Base-by-base conservation (phyloP, 2,113 vertebrate genomes). In the Pituophis catenifer region DNA sequence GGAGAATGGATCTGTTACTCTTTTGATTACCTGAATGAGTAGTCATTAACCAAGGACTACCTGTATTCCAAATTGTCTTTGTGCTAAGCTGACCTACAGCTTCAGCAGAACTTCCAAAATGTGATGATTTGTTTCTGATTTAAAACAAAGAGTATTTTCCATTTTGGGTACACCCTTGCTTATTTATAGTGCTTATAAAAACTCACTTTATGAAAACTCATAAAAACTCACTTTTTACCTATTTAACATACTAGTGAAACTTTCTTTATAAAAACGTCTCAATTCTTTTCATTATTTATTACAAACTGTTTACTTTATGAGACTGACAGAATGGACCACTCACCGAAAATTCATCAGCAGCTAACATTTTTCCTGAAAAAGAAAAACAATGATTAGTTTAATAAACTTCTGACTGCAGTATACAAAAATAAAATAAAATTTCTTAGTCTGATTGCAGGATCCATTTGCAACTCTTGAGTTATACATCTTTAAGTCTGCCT, bases 271-370 rank as follows among this genome's bases (percentile, higher is more conserved):
- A 81, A 38, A 81, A 92, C 33, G 70, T 65, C 58, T 38, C 26
- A 53, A 88, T 75, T 54, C 0, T 26, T 70, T 38, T 29, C 5
- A 57, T 26, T 81, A 5, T 29, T 87, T 55, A 29, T 85, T 92
- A 91, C 88, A 93, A 24, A 13, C 50, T 7, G 23, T 3, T 0
- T 0, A 7, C 2, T 23, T 58, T 24, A 86, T n/a, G 33, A 90
- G 59, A 19, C 7, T 86, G 70, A 2, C 17, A n/a, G 87, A 8
- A 38, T 33, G 58, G 54, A 92, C 92, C 93, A 97, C 97, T 97
- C 94, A 97, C 97, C 95, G 97, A 97, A 95, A 97, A 97, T 65
- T 97, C 97, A 95, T 97, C 97, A 92, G 96, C 94, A 95, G 97
- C 97, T 96, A 97, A 97, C 97, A 97, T 97, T 96, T 62, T 95